A percentile compares a stretch with the other conserved stretches of the same genome.
Evolutionary conservation across 2,797 vertebrate genomes (phyloP).

Genomic region (Cyprinella venusta): DNA sequence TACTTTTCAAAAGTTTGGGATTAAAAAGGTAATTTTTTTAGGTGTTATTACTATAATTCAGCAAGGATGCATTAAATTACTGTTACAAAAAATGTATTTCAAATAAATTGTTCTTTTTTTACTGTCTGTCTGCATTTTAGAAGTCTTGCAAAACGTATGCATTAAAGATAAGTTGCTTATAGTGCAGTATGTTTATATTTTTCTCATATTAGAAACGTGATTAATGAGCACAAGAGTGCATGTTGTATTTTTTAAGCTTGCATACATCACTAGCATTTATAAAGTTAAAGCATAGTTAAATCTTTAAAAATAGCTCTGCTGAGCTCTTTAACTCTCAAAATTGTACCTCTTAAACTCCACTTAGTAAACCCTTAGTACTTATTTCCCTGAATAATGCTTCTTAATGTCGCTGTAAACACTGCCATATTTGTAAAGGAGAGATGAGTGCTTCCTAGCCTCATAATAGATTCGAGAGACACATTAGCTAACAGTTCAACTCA

Average conservation of each 20-base stretch:
- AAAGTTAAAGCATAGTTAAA: background rate
- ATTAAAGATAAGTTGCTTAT: constrained; percentile 26
- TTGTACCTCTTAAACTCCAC: background rate
- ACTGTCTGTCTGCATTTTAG: background rate
- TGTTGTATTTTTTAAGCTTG: background rate
- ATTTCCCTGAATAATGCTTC: constrained; percentile 27
- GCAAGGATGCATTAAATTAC: background rate
- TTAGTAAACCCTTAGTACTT: constrained; percentile 37
- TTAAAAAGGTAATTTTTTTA: background rate
- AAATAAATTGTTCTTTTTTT: background rate
- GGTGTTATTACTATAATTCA: background rate
- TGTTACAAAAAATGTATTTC: background rate
- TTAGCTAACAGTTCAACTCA: constrained; percentile 38
- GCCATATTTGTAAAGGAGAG: constrained; percentile 20
- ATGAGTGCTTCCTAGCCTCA: constrained; percentile 16
- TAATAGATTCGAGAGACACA: constrained; percentile 12
- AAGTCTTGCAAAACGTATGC: constrained; percentile 23
- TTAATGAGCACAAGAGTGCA: background rate
- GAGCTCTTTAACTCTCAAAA: background rate
- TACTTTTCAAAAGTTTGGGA: background rate
- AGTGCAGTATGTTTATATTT: constrained; percentile 26
- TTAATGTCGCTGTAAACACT: constrained; percentile 8
- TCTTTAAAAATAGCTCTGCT: background rate
- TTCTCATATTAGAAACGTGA: constrained; percentile 18
- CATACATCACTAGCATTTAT: constrained; percentile 10